A percentile compares a stretch with the other conserved stretches of the same genome.
Conservation (phyloP, 2,113 vertebrate genomes). For the Onychorhynchus coronatus region DNA sequence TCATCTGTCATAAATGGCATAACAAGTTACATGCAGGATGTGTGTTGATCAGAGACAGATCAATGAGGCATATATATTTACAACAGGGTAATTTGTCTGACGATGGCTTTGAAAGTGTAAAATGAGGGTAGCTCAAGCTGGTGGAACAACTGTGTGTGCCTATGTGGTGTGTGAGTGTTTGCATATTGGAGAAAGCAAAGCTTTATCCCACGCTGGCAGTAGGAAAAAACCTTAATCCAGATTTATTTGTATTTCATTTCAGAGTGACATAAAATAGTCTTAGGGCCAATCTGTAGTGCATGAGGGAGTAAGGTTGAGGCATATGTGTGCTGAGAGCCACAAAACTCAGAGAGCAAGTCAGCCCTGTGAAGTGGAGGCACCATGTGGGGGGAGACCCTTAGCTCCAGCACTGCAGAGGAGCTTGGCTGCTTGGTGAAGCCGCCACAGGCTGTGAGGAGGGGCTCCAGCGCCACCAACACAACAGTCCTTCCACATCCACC, state of each 20-base stretch:
- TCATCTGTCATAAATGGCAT: background rate
- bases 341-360: background rate
- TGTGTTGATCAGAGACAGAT: background rate
- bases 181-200: rapidly evolving
- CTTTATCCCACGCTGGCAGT: background rate
- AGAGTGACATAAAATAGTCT: background rate
- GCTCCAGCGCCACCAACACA: background rate
- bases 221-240: conserved; percentile 14
- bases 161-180: background rate
- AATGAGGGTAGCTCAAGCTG: background rate
- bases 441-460: background rate
- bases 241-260: background rate
- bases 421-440: background rate
- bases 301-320: background rate
- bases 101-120: background rate
- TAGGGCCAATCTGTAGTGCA: background rate
- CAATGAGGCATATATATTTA: background rate
- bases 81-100: background rate
- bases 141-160: background rate
- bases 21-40: background rate
- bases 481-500: background rate
- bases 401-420: rapidly evolving
- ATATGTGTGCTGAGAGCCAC: background rate
- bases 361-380: rapidly evolving
- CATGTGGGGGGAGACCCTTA: rapidly evolving